phyloP scores from a whole-genome alignment of 1,140 invertebrate genomes.

The Achatina immaculata region DNA sequence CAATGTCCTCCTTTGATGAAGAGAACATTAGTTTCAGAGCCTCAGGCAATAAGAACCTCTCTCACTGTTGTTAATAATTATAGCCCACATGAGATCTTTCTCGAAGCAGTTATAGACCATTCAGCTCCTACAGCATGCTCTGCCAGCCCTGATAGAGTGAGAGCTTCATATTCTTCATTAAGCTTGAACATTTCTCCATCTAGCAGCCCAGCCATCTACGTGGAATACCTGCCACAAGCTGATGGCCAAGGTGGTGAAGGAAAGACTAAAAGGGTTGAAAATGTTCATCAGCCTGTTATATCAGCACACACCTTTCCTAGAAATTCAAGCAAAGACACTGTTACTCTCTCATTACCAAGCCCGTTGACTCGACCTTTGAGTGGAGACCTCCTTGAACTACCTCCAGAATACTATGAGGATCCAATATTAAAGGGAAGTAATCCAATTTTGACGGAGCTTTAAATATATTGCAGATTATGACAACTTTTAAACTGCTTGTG shows the following conservation, averaged over 20 bases:
- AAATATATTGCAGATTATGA: too few relatives aligned
- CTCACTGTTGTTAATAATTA: background rate
- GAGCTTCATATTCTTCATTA: background rate
- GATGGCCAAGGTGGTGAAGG: background rate
- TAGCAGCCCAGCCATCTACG: background rate
- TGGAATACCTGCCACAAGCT: background rate
- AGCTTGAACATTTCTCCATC: background rate
- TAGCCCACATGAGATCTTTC: background rate
- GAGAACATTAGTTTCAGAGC: background rate
- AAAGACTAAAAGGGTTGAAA: background rate
- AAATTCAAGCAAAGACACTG: background rate
- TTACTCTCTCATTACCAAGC: background rate
- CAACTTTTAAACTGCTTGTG: too few relatives aligned
- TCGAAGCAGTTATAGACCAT: background rate
- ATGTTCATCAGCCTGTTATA: background rate
- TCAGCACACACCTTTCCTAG: background rate
- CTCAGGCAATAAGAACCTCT: background rate
- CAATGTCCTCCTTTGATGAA: background rate
- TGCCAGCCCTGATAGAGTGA: background rate
- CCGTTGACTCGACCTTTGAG: background rate
- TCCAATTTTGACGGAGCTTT: background rate
- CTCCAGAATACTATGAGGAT: slow-evolving; percentile 1
- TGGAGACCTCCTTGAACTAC: slow-evolving; percentile 1
- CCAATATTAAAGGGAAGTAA: background rate
- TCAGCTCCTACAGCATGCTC: background rate